Conservation (phyloP, 1,140 invertebrate genomes). For the Anastrepha obliqua region DNA sequence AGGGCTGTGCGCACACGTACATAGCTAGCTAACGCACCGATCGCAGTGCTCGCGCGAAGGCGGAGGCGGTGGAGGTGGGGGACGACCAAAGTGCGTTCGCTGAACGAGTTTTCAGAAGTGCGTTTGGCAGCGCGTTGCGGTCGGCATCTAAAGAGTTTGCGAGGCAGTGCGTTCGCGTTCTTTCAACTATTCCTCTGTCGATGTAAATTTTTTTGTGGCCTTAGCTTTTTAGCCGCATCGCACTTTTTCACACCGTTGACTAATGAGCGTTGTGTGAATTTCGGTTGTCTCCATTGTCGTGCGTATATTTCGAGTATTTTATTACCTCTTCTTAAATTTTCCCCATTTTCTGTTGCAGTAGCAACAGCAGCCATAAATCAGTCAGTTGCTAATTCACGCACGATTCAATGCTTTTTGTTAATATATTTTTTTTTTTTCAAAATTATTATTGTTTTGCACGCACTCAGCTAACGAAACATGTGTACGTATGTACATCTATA, state of each 20-base stretch:
- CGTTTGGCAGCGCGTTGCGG: neutral
- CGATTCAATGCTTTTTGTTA: constrained; percentile 32
- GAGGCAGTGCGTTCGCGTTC: neutral
- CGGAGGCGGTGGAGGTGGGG: neutral
- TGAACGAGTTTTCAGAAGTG: neutral
- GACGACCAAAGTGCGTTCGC: neutral
- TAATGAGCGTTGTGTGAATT: neutral
- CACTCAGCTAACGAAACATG: neutral
- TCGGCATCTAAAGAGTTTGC: neutral
- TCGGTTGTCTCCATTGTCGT: neutral
- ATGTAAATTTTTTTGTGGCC: no score
- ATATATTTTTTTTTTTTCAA: neutral
- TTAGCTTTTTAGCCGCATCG: neutral
- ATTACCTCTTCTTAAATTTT: neutral
- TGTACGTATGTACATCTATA: neutral
- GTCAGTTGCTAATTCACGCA: constrained; percentile 32
- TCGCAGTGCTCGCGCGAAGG: neutral
- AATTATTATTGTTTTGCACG: constrained; percentile 9
- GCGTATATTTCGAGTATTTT: neutral
- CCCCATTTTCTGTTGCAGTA: constrained; percentile 11
- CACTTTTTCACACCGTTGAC: constrained; percentile 31
- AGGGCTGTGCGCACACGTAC: constrained; percentile 19
- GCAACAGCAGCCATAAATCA: constrained; percentile 6
- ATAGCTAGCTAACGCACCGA: constrained; percentile 26
- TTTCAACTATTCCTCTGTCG: neutral